phyloP scores from a whole-genome alignment of 2,113 vertebrate genomes.

The Dasyprocta punctata region DNA sequence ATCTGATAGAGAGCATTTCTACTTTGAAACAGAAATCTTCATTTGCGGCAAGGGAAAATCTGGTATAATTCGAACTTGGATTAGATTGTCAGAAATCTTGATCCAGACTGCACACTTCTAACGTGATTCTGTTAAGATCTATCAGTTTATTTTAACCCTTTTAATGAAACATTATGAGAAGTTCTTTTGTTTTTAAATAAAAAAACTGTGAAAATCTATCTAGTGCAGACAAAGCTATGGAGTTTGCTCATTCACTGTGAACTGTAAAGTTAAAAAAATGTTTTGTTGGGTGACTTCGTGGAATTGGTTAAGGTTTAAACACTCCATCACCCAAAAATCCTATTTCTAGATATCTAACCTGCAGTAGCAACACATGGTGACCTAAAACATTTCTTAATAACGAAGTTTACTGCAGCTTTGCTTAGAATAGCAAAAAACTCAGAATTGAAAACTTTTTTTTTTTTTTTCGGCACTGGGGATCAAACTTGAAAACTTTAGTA shows the following conservation, averaged over 20 bases:
- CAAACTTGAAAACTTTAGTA: too few relatives aligned
- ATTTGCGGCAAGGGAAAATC: background rate
- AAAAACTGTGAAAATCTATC: background rate
- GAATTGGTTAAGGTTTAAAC: slow-evolving; percentile 9
- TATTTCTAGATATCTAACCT: slow-evolving; percentile 12
- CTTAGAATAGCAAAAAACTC: background rate
- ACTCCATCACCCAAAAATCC: background rate
- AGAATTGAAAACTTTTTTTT: background rate
- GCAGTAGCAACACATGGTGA: background rate
- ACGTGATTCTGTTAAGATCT: slow-evolving; percentile 39
- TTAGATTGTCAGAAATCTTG: slow-evolving; percentile 31
- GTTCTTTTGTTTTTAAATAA: slow-evolving; percentile 3
- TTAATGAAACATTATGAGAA: slow-evolving; percentile 26
- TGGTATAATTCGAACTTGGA: background rate
- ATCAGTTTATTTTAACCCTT: slow-evolving; percentile 30
- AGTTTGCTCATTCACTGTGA: background rate
- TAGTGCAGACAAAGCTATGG: background rate
- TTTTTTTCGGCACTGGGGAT: too few relatives aligned
- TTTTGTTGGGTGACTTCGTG: background rate
- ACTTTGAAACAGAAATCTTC: background rate
- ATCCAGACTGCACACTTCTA: background rate
- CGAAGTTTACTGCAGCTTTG: background rate
- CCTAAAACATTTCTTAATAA: slow-evolving; percentile 11
- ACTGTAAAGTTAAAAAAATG: slow-evolving; percentile 28
- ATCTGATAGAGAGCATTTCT: background rate